Evolutionary conservation across 2,797 vertebrate species (phyloP).

Genomic region (Thunnus albacares): DNA sequence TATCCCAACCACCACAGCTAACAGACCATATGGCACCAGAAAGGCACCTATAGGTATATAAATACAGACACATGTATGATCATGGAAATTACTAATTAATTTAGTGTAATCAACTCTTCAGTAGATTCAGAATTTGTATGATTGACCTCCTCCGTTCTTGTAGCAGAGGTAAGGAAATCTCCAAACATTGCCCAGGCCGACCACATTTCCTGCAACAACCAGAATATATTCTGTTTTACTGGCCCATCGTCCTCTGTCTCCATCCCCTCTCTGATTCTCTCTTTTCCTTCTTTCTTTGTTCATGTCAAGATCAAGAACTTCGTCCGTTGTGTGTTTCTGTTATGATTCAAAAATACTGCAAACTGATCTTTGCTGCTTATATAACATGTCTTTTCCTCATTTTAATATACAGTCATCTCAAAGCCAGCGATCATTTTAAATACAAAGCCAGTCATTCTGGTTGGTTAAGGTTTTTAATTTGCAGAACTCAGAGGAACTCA

Average conservation of each 20-base stretch:
- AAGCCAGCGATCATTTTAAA: no score
- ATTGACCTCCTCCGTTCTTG: slow-evolving; percentile 74
- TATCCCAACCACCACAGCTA: slow-evolving; percentile 70
- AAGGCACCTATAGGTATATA: slow-evolving; percentile 59
- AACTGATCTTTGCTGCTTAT: background rate
- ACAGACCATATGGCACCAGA: slow-evolving; percentile 71
- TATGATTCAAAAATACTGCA: background rate
- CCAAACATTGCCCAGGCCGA: slow-evolving; percentile 79
- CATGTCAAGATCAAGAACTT: slow-evolving; percentile 9
- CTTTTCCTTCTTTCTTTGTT: background rate
- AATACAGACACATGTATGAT: background rate
- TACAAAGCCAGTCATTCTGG: no score
- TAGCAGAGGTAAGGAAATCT: slow-evolving; percentile 80
- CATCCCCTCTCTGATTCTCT: background rate
- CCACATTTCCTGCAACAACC: slow-evolving; percentile 73
- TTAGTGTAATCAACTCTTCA: background rate
- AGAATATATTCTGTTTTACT: slow-evolving; percentile 73
- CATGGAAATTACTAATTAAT: background rate
- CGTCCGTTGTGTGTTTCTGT: no score
- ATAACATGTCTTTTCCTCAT: no score
- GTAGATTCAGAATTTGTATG: background rate
- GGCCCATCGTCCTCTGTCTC: slow-evolving; percentile 63
- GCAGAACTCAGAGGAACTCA: no score
- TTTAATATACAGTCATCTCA: no score
- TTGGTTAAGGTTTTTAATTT: no score